These are phyloP conservation scores for Drosophila biarmipes DNA, from an alignment of 1,140 invertebrate species.

Conservation along the genomic window DNA sequence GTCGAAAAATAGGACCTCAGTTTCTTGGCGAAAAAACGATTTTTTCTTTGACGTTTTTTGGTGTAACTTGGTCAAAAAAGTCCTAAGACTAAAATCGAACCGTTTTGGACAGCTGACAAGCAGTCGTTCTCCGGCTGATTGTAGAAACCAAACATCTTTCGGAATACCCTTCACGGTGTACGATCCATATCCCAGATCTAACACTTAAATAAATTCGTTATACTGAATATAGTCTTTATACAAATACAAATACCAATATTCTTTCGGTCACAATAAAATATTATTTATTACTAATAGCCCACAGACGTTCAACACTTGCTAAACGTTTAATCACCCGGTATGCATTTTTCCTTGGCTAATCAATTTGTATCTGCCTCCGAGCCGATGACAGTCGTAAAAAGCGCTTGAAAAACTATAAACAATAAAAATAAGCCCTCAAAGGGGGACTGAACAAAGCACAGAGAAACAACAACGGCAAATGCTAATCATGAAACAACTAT, in stretches of 20 bases:
- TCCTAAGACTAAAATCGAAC: no score
- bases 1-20: no score
- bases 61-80: no score
- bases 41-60: no score
- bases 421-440: conserved; percentile 47
- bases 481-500: conserved; percentile 46
- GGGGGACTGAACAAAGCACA: conserved; percentile 14
- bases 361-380: conserved; percentile 19
- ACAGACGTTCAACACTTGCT: conserved; percentile 4
- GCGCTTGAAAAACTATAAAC: conserved; percentile 13
- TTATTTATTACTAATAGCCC: not conserved
- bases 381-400: conserved; percentile 27
- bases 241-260: not conserved
- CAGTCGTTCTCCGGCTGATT: no score
- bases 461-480: conserved; percentile 19
- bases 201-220: no score
- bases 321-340: not conserved
- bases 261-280: not conserved
- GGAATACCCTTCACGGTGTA: no score
- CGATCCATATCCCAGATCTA: no score
- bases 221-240: no score
- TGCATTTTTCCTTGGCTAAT: conserved; percentile 33
- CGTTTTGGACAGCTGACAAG: no score
- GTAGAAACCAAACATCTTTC: no score
- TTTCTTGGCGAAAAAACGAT: no score